Evolutionary conservation across 2,888 invertebrate genomes (phyloP).

Genomic region (Diarsia rubi): DNA sequence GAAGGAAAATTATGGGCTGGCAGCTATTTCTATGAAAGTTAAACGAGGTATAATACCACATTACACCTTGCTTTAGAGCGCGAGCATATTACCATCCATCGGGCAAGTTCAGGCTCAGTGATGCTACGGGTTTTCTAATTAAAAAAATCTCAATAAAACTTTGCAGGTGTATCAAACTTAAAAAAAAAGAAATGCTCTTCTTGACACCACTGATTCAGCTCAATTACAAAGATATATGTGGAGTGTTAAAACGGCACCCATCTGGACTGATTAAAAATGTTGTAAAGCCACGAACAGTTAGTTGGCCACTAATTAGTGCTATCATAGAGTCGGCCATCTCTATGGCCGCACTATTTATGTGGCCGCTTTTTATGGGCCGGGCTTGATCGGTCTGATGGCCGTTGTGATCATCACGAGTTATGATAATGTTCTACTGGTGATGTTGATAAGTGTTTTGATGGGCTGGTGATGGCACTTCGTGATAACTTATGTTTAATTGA

Average conservation of each 20-base stretch:
- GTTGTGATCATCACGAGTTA: slow-evolving; percentile 47
- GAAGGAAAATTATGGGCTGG: background rate
- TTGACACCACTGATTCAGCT: slow-evolving; percentile 5
- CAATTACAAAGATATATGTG: slow-evolving; percentile 36
- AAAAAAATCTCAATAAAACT: background rate
- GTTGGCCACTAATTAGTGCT: slow-evolving; percentile 58
- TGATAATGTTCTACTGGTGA: slow-evolving; percentile 34
- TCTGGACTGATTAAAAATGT: slow-evolving; percentile 59
- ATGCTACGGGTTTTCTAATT: background rate
- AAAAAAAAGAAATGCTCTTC: slow-evolving; percentile 20
- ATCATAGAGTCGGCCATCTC: slow-evolving; percentile 49
- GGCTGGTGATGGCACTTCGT: background rate
- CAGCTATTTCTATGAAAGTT: background rate
- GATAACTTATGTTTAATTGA: slow-evolving; percentile 15
- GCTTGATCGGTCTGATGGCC: slow-evolving; percentile 17
- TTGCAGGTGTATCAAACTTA: background rate
- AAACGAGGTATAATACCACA: background rate
- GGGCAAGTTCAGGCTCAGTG: too few species aligned
- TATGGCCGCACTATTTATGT: slow-evolving; percentile 44
- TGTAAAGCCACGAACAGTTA: slow-evolving; percentile 55
- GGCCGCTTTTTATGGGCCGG: slow-evolving; percentile 37
- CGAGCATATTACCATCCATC: background rate
- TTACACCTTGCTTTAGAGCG: background rate
- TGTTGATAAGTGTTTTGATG: slow-evolving; percentile 21
- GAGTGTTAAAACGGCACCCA: slow-evolving; percentile 40